Base-by-base conservation (phyloP, 2,113 vertebrate species). In the Phrynosoma platyrhinos region DNA sequence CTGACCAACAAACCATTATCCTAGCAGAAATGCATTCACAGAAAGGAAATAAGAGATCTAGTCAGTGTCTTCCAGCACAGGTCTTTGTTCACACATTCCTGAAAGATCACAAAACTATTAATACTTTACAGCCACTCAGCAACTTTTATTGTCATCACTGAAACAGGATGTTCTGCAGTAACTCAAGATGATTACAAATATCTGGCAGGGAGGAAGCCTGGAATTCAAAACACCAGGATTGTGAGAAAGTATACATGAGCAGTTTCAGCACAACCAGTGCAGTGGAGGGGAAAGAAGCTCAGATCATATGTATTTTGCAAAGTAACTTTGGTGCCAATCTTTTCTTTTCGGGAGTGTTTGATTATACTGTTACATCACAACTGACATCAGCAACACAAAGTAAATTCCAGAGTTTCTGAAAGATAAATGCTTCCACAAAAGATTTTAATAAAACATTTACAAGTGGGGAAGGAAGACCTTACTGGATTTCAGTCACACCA, bases 111-210 rank as follows among this genome's bases (percentile, higher is more conserved):
- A 79, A 55, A 71, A 53, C 16, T 81, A 81, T 53, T 87, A 87
- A 69, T 86, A 53, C 30, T 10, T 23, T 82, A 27, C 9, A 7
- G 20, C 64, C 52, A 84, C 76, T 47, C 75, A 62, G 20, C 6
- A 5, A 9, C 47, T 47, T 2, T 40, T 10, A 7, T 5, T 85
- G n/a, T 79, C 0, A 0, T n/a, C 52, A 30, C 58, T 74, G 18
- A 86, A 81, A 1, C 20, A 9, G 3, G 30, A 79, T 64, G n/a
- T 74, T 74, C 1, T 0, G 40, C 78, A 58, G 7, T 83, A 40
- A 47, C 27, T 40, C 9, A 23, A 20, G n/a, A 87, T 2, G 36
- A 81, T 52, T 79, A 23, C 0, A 77, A 79, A 53, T 69, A 80
- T 77, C 23, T 8, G 21, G 4, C 2, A 21, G 40, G 47, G 76